Evolutionary conservation across 2,888 invertebrate species (phyloP), one percentile per base, ranked within the genome.

Genomic region (Polydrusus tereticollis): DNA sequence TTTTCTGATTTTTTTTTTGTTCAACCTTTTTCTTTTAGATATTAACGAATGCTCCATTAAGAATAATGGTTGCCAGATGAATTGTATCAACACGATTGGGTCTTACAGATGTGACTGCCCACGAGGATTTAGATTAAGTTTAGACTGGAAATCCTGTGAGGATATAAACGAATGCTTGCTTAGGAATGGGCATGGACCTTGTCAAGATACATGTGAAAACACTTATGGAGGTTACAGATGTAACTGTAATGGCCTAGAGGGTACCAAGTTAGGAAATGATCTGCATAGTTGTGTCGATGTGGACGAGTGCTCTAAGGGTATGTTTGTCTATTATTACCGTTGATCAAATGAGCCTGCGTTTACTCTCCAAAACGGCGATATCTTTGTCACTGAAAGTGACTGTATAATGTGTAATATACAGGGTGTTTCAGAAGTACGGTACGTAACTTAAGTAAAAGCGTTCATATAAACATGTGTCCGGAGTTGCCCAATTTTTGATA

Each of bases 11-110:
- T 47, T 10, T 12, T 2, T 47, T 21, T 8, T 43, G 1, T 38
- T n/a, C 18, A 18, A 10, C 1, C 5, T 45, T 41, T 41, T 87
- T 43, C 87, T 87, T 74, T 81, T 80, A 45, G 88, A 88, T 80
- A 83, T 90, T 6, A 88, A 91, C 79, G 89, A 90, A 65, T 93
- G 92, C 77, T 81, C 82, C 2, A 78, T 82, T 0, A 86, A 87
- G 64, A 89, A 90, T 74, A 90, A 89, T 0, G 89, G 88, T 38
- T 93, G 92, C 80, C 88, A 89, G 6, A 91, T 91, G 69, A 85
- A 87, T 20, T 93, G 93, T 78, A 82, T 85, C 52, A 88, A 89
- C 68, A 83, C 85, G 1, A 85, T 86, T 8, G 89, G 89, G 0
- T 83, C 87, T 33, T 86, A 84, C 62, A 81, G 83, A 50, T 90